Conservation (phyloP, 2,797 vertebrate species). For the Novumbra hubbsi region DNA sequence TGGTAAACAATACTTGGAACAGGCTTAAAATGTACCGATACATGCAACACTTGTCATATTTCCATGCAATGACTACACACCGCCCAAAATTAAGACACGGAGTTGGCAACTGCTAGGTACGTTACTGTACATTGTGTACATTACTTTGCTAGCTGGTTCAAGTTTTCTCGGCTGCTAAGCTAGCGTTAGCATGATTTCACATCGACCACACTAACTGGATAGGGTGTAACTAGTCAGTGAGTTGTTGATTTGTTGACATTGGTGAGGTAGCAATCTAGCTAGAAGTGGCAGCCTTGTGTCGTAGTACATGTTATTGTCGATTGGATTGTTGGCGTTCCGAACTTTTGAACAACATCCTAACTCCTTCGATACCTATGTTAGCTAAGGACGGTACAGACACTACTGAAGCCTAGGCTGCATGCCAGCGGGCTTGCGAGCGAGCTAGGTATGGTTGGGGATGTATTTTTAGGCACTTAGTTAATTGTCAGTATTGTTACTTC, state of each 20-base stretch:
- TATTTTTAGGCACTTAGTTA: background rate
- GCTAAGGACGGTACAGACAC: background rate
- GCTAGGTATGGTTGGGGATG: background rate
- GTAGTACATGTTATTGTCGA: background rate
- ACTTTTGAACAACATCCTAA: background rate
- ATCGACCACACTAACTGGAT: background rate
- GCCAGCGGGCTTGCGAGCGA: background rate
- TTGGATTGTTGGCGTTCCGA: background rate
- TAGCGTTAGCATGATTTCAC: background rate
- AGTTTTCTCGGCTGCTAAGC: background rate
- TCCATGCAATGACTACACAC: background rate
- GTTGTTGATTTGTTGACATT: background rate
- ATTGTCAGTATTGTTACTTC: background rate
- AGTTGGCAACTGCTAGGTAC: conserved; percentile 2
- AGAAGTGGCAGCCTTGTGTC: background rate
- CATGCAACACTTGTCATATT: conserved; percentile 3
- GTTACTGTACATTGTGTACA: background rate
- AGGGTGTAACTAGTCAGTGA: background rate
- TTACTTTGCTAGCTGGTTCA: conserved; percentile 12
- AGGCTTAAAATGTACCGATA: background rate
- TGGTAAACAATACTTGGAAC: background rate
- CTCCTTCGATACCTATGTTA: background rate
- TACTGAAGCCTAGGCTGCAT: background rate
- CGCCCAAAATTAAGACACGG: background rate
- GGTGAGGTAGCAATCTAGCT: background rate